Evolutionary conservation across 2,888 invertebrate species (phyloP).

Genomic region (Zaprionus lineosus): DNA sequence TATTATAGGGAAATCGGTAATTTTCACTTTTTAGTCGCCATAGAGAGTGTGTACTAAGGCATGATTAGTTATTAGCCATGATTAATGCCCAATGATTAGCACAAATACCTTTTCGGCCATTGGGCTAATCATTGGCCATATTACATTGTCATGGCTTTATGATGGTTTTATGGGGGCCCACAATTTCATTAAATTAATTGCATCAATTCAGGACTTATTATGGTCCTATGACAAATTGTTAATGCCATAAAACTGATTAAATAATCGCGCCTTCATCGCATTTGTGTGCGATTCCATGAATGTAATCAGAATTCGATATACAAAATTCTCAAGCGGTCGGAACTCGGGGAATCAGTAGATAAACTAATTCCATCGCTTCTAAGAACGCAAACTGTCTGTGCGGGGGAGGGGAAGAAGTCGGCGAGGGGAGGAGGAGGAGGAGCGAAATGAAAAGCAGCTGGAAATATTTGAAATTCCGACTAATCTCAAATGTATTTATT

Average conservation of each 20-base stretch:
- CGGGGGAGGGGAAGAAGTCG: too few relatives aligned
- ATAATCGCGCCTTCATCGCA: constrained; percentile 14
- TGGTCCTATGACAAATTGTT: constrained; percentile 17
- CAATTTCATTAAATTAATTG: constrained; percentile 53
- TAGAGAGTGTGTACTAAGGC: constrained; percentile 21
- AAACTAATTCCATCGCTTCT: too few relatives aligned
- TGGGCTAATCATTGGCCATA: constrained; percentile 31
- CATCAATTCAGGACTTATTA: constrained; percentile 35
- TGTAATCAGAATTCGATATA: constrained; percentile 4
- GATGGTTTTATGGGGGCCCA: constrained; percentile 41
- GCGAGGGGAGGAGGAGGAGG: too few relatives aligned
- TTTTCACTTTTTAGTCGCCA: constrained; percentile 62
- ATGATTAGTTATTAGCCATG: constrained; percentile 35
- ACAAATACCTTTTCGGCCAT: not conserved
- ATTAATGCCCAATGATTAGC: constrained; percentile 47
- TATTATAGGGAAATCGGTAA: constrained; percentile 47
- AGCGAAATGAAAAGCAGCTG: too few relatives aligned
- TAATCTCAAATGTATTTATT: too few relatives aligned
- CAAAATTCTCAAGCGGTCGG: too few relatives aligned
- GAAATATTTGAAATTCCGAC: too few relatives aligned
- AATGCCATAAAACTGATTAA: constrained; percentile 27
- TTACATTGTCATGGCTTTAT: constrained; percentile 53
- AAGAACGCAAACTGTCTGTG: too few relatives aligned
- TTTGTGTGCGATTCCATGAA: not conserved
- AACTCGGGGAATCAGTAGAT: too few relatives aligned